Evolutionary conservation across 2,888 invertebrate species (phyloP).

Genomic region (Meloe dianella): DNA sequence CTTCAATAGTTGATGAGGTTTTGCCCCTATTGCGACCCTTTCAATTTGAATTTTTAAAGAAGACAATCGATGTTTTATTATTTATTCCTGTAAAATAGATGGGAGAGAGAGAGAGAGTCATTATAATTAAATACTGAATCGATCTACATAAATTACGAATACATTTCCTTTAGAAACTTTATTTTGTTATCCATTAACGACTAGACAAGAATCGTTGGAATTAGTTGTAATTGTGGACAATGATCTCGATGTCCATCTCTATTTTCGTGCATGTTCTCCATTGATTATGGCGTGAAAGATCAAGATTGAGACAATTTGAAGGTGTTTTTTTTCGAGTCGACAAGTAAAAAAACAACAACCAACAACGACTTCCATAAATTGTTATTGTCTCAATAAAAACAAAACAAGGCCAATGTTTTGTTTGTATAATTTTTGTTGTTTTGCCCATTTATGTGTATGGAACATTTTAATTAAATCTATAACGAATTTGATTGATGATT

Average conservation of each 20-base stretch:
- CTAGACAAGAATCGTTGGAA: neutral
- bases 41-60: too few species aligned
- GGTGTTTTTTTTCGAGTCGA: neutral
- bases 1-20: too few species aligned
- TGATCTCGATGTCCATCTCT: neutral
- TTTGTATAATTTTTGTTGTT: neutral
- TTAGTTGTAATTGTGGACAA: too few species aligned
- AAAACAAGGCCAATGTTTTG: conserved; percentile 31
- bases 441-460: neutral
- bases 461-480: neutral
- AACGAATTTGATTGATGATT: neutral
- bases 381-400: conserved; percentile 7
- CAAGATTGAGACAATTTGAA: neutral
- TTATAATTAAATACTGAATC: neutral
- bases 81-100: neutral
- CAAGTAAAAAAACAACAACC: neutral
- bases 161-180: neutral
- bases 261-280: neutral
- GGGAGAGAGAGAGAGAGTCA: too few species aligned
- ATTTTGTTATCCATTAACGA: too few species aligned
- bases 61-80: too few species aligned
- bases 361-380: conserved; percentile 29
- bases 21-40: too few species aligned
- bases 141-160: neutral
- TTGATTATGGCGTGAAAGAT: too few species aligned